phyloP scores from a whole-genome alignment of 1,140 invertebrate genomes.

The Nephotettix cincticeps region DNA sequence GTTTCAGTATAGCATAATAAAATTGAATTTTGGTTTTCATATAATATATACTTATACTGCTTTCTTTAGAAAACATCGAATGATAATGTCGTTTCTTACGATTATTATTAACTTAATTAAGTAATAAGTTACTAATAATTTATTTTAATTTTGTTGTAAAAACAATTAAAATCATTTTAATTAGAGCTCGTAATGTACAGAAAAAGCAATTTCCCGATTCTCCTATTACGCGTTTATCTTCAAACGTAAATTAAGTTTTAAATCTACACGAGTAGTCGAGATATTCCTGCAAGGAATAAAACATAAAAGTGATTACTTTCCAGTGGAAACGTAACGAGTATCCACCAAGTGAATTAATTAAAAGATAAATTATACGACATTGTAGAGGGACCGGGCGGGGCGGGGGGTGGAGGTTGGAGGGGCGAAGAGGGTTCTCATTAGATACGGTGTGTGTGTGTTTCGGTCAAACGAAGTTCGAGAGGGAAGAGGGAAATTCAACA shows the following conservation, averaged over 20 bases:
- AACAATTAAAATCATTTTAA: too few relatives aligned
- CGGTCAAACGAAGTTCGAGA: slow-evolving; percentile 16
- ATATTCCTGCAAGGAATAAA: slow-evolving; percentile 19
- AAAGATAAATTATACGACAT: slow-evolving; percentile 21
- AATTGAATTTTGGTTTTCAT: too few relatives aligned
- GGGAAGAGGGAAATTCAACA: background rate
- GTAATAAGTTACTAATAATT: too few relatives aligned
- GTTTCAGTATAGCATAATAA: too few relatives aligned
- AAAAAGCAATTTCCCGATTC: too few relatives aligned
- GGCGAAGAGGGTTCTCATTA: background rate
- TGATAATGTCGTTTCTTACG: too few relatives aligned
- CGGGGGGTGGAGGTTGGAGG: background rate
- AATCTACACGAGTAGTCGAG: background rate
- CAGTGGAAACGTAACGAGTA: slow-evolving; percentile 10
- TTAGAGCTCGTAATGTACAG: too few relatives aligned
- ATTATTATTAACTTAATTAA: too few relatives aligned
- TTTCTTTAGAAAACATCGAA: too few relatives aligned
- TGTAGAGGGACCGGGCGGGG: background rate
- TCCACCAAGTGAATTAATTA: slow-evolving; percentile 21
- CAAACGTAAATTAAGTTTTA: slow-evolving; percentile 12
- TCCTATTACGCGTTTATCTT: slow-evolving; percentile 18
- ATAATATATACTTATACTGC: too few relatives aligned
- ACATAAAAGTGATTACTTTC: slow-evolving; percentile 21
- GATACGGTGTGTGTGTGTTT: slow-evolving; percentile 11
- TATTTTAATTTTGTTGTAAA: too few relatives aligned